Base-by-base conservation (phyloP, 2,113 vertebrate species). In the Marmota flaviventris region DNA sequence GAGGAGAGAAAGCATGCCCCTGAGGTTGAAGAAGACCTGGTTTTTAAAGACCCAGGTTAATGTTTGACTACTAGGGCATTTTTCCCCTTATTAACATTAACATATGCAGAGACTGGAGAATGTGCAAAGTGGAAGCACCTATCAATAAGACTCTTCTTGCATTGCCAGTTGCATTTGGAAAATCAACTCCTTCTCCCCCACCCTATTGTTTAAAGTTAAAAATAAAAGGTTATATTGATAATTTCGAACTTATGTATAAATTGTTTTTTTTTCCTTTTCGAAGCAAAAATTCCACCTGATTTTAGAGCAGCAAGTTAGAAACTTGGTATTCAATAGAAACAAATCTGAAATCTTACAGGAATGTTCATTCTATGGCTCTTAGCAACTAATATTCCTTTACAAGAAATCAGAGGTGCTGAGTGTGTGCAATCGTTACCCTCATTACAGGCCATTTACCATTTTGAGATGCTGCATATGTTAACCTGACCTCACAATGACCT, bases 401-500 rank as follows among this genome's bases (percentile, higher is more conserved):
- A 87, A 72, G 63, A 89, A 94, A 61, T 79, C 58, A 81, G 65
- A 25, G 53, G 27, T 51, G 1, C 27, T 61, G 22, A 79, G 34
- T 34, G 16, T 29, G 20, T 12, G 32, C 42, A 69, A 39, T 69
- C 34, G 42, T 89, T 92, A 42, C 39, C 29, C 58, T 81, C 45
- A 42, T 48, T 56, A 77, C 4, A 42, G 79, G 4, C 45, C 65
- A 51, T 51, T 89, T 63, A 48, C 56, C 65, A 85, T 87, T 83
- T 93, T 75, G 67, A 87, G 75, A 89, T 67, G 69, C 14, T 83
- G 63, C 12, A 4, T 90, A 34, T 81, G 34, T 93, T 76, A 93
- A 84, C 34, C 32, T 90, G 79, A 73, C 58, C 75, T 95, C 70
- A 14, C 14, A 20, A 2, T 77, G 89, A 92, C 84, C 58, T 96